Evolutionary conservation across 2,113 vertebrate genomes (phyloP).

Genomic region (Megatriorchis doriae): DNA sequence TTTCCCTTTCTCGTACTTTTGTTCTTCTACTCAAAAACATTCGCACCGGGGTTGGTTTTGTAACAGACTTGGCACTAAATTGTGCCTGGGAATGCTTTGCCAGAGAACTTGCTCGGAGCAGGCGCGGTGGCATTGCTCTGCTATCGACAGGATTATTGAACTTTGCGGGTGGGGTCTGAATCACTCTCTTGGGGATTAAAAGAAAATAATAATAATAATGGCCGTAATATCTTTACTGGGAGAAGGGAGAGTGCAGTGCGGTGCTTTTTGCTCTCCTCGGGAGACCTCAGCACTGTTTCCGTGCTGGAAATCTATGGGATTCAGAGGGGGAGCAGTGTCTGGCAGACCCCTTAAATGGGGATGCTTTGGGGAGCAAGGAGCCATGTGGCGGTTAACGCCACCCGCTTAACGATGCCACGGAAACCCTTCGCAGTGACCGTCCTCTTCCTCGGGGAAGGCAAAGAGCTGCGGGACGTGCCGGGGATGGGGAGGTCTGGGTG

Average conservation of each 20-base stretch:
- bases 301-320: not conserved
- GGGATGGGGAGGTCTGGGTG: not conserved
- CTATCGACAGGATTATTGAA: not conserved
- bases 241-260: fast-evolving
- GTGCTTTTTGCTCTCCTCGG: not conserved
- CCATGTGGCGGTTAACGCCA: fast-evolving
- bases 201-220: not conserved
- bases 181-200: not conserved
- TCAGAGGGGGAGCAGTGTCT: not conserved
- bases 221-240: not conserved
- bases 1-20: not conserved
- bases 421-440: not conserved
- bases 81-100: not conserved
- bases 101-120: not conserved
- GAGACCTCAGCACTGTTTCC: not conserved
- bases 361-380: not conserved
- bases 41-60: not conserved
- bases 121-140: not conserved
- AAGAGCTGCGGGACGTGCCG: fast-evolving
- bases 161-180: not conserved
- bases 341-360: not conserved
- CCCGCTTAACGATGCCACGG: not conserved
- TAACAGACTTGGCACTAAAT: not conserved
- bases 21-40: not conserved
- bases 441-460: not conserved